A percentile compares a stretch with the other conserved stretches of the same genome.
Conservation (phyloP, 2,797 vertebrate species). For the Clarias pachynema region DNA sequence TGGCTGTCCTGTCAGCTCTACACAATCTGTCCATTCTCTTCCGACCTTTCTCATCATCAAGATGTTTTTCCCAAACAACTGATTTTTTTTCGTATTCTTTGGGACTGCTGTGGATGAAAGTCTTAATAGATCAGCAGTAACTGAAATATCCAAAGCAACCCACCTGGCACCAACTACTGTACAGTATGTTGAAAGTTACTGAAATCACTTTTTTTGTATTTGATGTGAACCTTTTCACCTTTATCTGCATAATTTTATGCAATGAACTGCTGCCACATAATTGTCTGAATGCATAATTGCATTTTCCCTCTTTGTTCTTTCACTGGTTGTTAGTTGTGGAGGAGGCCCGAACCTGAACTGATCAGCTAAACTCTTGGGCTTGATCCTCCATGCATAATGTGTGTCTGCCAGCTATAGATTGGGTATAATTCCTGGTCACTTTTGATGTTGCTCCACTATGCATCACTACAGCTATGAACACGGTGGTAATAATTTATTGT, state of each 20-base stretch:
- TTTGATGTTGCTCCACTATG: not conserved
- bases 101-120: not conserved
- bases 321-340: not conserved
- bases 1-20: not conserved
- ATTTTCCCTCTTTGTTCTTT: not conserved
- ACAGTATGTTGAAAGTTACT: not conserved
- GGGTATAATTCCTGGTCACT: not conserved
- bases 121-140: not conserved
- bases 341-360: not conserved
- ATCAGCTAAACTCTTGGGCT: not conserved
- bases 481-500: no score
- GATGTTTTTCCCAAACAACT: not conserved
- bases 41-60: not conserved
- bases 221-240: not conserved
- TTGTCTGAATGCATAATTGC: not conserved
- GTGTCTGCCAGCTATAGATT: not conserved
- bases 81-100: not conserved
- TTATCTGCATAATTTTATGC: not conserved
- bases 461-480: not conserved
- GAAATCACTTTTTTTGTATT: not conserved
- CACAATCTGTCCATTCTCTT: not conserved
- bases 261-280: not conserved
- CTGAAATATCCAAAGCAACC: not conserved
- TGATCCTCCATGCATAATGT: not conserved
- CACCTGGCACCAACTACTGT: not conserved